Percentiles rank a stretch among this genome's conserved stretches.
Evolutionary conservation across 2,888 invertebrate genomes (phyloP).

Genomic region (Conistra vaccinii): DNA sequence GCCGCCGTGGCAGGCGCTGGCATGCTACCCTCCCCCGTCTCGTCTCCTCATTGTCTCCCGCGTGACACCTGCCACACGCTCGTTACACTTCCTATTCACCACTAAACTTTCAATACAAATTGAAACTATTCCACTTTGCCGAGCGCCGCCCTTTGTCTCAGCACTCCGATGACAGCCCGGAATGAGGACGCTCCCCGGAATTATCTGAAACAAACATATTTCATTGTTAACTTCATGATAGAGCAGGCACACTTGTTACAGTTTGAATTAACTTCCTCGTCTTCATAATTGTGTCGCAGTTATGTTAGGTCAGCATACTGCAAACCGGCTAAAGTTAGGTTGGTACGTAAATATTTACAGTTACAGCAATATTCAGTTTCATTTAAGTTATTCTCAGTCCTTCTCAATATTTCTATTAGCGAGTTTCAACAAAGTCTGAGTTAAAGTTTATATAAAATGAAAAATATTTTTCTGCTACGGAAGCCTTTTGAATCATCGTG

Average conservation of each 20-base stretch:
- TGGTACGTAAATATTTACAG: constrained; percentile 6
- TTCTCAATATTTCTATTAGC: constrained; percentile 40
- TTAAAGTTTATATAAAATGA: constrained; percentile 48
- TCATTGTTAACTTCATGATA: constrained; percentile 64
- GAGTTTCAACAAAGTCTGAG: constrained; percentile 34
- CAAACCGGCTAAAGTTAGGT: not conserved
- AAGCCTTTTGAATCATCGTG: constrained; percentile 64
- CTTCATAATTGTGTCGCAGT: constrained; percentile 37
- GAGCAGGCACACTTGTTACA: constrained; percentile 45
- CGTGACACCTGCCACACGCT: constrained; percentile 75
- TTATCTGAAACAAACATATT: constrained; percentile 81
- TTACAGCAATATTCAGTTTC: constrained; percentile 19
- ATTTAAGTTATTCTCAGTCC: constrained; percentile 25
- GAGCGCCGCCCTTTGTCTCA: constrained; percentile 68
- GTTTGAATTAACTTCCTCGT: constrained; percentile 51
- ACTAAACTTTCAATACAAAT: constrained; percentile 75
- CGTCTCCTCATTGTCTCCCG: constrained; percentile 78
- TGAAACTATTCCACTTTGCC: constrained; percentile 80
- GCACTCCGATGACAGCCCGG: constrained; percentile 63
- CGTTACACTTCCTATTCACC: constrained; percentile 70
- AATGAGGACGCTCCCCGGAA: constrained; percentile 66
- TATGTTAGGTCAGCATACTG: constrained; percentile 31
- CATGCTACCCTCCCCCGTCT: constrained; percentile 89
- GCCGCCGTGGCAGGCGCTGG: constrained; percentile 91
- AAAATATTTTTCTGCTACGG: constrained; percentile 53